Percentiles rank a stretch among this genome's conserved stretches.
These are phyloP conservation scores for Phaethon lepturus DNA, from an alignment of 2,113 vertebrate genomes.

Conservation along the genomic window DNA sequence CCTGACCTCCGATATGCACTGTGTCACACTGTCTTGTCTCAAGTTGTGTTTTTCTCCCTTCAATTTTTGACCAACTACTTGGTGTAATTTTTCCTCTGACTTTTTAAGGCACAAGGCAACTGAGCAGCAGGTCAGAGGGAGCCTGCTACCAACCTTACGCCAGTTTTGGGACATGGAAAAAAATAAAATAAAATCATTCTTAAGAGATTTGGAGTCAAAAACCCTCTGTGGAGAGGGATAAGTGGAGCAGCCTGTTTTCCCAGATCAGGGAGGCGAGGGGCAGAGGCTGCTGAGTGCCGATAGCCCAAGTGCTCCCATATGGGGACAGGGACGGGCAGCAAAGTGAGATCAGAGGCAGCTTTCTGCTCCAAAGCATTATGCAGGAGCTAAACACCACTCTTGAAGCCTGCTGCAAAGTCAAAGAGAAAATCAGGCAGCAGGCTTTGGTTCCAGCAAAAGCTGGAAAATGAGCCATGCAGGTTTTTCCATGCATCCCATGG, in stretches of 20 bases:
- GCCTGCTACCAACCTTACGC: background rate
- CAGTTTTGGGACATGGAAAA: background rate
- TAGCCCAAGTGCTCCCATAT: background rate
- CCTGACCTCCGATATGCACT: accelerated
- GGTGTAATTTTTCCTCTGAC: background rate
- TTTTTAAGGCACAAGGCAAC: background rate
- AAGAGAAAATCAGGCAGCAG: background rate
- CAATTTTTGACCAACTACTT: background rate
- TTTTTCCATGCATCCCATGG: background rate
- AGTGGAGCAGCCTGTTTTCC: background rate
- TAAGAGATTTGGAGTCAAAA: background rate
- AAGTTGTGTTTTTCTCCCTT: background rate
- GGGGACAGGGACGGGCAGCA: background rate
- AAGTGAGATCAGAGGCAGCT: background rate
- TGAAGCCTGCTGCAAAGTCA: background rate
- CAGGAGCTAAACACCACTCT: background rate
- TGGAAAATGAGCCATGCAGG: background rate
- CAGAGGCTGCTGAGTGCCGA: background rate
- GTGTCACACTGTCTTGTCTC: background rate
- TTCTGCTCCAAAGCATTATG: accelerated
- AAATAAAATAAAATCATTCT: background rate
- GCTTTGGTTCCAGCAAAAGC: background rate
- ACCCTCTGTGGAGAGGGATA: background rate
- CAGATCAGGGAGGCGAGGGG: background rate
- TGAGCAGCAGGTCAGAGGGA: background rate